Evolutionary conservation across 2,113 vertebrate genomes (phyloP).

Genomic region (Hirundichthys speculiger): DNA sequence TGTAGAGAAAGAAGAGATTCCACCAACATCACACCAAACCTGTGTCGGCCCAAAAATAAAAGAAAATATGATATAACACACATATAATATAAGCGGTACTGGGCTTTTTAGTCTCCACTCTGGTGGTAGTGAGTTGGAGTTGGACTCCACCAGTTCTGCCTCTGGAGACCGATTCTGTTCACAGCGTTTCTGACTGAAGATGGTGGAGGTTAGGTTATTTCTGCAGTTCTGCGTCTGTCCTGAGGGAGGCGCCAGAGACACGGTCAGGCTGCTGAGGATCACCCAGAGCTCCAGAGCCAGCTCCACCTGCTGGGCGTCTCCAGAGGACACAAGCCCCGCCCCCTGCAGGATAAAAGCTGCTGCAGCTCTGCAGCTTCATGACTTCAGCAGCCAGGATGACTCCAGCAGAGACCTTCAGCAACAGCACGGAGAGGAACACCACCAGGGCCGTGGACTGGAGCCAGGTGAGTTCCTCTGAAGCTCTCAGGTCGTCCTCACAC

Average conservation of each 20-base stretch:
- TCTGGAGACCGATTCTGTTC: not conserved
- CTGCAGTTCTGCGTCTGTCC: not conserved
- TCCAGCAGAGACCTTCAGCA: not conserved
- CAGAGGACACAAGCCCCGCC: not conserved
- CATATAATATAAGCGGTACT: no score
- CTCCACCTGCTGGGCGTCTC: not conserved
- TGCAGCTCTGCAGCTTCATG: not conserved
- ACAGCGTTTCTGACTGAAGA: no score
- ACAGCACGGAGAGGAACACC: slow-evolving; percentile 44
- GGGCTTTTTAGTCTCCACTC: no score
- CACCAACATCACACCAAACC: no score
- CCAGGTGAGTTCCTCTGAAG: slow-evolving; percentile 46
- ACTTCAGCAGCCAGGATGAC: not conserved
- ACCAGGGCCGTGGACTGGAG: slow-evolving; percentile 64
- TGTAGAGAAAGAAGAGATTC: no score
- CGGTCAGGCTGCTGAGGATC: no score
- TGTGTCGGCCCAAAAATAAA: no score
- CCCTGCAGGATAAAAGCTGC: slow-evolving; percentile 18
- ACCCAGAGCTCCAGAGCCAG: not conserved
- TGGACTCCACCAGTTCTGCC: no score
- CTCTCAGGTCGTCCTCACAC: no score
- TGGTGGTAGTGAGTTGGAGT: no score
- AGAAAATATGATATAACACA: no score
- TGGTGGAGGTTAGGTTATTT: no score
- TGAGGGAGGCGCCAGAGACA: not conserved